Conservation (phyloP, 1,140 invertebrate genomes). For the Sinonovacula constricta region DNA sequence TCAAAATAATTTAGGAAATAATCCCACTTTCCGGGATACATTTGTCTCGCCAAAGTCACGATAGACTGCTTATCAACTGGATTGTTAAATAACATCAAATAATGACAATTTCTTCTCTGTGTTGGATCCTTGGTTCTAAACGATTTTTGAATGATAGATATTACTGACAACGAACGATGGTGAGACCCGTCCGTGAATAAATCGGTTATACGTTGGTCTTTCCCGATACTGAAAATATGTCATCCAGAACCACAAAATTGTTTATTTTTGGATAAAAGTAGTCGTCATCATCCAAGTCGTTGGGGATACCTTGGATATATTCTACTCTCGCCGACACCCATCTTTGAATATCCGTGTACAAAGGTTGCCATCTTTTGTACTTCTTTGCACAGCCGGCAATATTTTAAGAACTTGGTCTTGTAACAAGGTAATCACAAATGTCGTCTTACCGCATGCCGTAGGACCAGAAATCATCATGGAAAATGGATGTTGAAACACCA, state of each 20-base stretch:
- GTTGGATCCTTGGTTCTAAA: conserved; percentile 13
- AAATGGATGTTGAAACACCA: too few species aligned
- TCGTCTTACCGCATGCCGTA: too few species aligned
- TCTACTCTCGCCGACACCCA: neutral
- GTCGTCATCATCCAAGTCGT: neutral
- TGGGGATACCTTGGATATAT: conserved; percentile 22
- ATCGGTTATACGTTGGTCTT: conserved; percentile 25
- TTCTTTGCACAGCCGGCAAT: too few species aligned
- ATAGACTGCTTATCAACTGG: conserved; percentile 22
- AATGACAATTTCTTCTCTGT: conserved; percentile 39
- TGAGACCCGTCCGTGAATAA: conserved; percentile 16
- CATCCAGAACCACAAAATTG: conserved; percentile 32
- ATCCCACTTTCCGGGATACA: conserved; percentile 4
- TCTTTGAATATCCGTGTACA: conserved; percentile 1
- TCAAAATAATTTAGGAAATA: neutral
- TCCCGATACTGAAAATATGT: conserved; percentile 15
- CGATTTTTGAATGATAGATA: conserved; percentile 41
- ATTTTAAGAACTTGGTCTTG: too few species aligned
- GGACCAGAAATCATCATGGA: too few species aligned
- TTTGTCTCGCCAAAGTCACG: conserved; percentile 30
- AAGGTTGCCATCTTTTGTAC: conserved; percentile 34
- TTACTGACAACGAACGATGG: conserved; percentile 13
- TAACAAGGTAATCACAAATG: too few species aligned
- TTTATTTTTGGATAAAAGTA: conserved; percentile 16
- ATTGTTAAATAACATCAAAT: conserved; percentile 40